These are phyloP conservation scores for Nesidiocoris tenuis DNA, from an alignment of 2,888 invertebrate genomes.

Conservation along the genomic window DNA sequence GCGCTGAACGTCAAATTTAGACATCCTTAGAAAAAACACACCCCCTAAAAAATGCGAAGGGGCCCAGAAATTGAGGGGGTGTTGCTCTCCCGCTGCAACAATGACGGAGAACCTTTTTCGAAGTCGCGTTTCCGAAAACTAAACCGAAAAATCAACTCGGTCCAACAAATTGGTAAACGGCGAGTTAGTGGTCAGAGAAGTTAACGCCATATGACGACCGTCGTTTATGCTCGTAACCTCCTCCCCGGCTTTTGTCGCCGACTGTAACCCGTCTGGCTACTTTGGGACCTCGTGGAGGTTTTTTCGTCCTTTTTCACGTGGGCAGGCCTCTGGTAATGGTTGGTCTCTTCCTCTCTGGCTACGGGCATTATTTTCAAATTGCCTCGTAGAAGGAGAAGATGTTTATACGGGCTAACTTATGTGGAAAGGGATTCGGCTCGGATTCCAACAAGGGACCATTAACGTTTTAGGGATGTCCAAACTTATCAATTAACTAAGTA, in stretches of 20 bases:
- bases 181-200: no score
- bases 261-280: slow-evolving; percentile 43
- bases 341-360: slow-evolving; percentile 3
- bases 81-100: no score
- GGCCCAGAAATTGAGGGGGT: no score
- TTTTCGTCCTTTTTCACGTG: slow-evolving; percentile 27
- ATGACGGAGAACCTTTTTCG: no score
- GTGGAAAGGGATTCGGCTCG: slow-evolving; percentile 16
- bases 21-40: no score
- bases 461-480: not conserved
- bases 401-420: slow-evolving; percentile 32
- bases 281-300: slow-evolving; percentile 30
- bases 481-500: not conserved
- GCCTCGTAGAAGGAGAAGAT: slow-evolving; percentile 22
- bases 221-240: slow-evolving; percentile 31
- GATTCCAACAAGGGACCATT: slow-evolving; percentile 20
- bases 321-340: slow-evolving; percentile 23
- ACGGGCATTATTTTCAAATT: slow-evolving; percentile 41
- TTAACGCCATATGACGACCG: slow-evolving; percentile 26
- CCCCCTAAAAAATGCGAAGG: no score
- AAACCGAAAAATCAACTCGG: no score
- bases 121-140: no score
- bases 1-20: no score
- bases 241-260: slow-evolving; percentile 33
- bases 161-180: no score